phyloP scores from a whole-genome alignment of 2,113 vertebrate genomes.

The Sisor rabdophorus region DNA sequence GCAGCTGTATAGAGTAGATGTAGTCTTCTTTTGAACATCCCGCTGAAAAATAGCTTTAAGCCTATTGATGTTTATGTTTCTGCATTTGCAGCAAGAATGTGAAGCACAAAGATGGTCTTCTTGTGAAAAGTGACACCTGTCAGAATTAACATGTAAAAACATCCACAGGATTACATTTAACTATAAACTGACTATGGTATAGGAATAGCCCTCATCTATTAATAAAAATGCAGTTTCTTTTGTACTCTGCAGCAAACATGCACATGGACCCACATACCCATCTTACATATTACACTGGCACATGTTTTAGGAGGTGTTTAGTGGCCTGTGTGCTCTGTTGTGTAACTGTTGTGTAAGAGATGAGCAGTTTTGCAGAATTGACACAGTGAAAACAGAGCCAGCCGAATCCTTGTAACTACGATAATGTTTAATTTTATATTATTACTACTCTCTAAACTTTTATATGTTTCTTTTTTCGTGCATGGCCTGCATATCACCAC shows the following conservation, averaged over 20 bases:
- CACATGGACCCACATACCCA: neutral
- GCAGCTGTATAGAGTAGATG: neutral
- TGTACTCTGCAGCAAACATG: neutral
- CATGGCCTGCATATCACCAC: neutral
- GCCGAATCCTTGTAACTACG: neutral
- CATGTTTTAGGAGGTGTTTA: neutral
- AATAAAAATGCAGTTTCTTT: neutral
- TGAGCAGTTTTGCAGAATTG: neutral
- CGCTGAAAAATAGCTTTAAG: neutral
- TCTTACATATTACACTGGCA: conserved; percentile 16
- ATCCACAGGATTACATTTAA: neutral
- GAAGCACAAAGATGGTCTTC: neutral
- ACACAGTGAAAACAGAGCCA: neutral
- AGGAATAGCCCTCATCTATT: neutral
- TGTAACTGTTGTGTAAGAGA: neutral
- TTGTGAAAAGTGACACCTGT: conserved; percentile 19
- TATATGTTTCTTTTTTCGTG: neutral
- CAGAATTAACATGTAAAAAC: neutral
- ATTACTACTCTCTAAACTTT: neutral
- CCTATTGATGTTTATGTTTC: neutral
- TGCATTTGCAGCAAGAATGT: neutral
- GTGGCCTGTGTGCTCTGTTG: neutral
- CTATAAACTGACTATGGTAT: neutral
- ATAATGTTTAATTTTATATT: too few species aligned
- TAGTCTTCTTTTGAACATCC: neutral